Base-by-base conservation (phyloP, 1,140 invertebrate species). In the Neelides sp. region DNA sequence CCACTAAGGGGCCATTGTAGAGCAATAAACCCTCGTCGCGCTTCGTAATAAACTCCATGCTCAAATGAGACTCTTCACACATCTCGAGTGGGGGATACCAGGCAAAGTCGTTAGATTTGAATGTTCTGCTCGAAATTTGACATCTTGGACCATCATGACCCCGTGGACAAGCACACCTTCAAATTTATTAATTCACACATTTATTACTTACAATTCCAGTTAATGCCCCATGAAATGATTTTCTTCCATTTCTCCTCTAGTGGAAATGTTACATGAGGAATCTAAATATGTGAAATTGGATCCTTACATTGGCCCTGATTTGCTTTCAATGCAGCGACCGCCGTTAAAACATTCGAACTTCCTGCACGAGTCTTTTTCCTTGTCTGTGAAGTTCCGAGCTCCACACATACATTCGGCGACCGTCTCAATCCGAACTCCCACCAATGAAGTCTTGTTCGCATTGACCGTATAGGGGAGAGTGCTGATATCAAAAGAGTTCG, bases 81-180 rank as follows among this genome's bases (percentile, higher is more conserved):
- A 96, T 93, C 64, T 92, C 86, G 5, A 98, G 70, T 0, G 92
- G 79, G 1, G 89, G 84, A 71, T 93, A 96, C 87, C 93, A 93
- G 8, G 92, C 91, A 84, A 86, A 93, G 3, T 88, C 88, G 61
- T 85, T 87, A 1, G 86, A n/a, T n/a, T 80, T 75, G 70, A 97
- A 98, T 63, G 85, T 90, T 64, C 92, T 75, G 0, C 87, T 85
- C 0, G 88, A 93, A 71, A 94, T 87, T 68, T 98, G 93, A 71
- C 94, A 98, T 34, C 92, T 73, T 5, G 92, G 91, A 0, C 93
- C 93, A 63, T 85, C 86, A 65, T 89, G 96, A 0, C 87, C 89
- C 35, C 78, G 73, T 0, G 84, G 86, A 71, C 94, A 98, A 15
- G 82, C 81, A 66, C 91, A 97, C 36, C 78, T 79, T 58, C 2